Base-by-base conservation (phyloP, 1,140 invertebrate species). In the Cydia splendana region DNA sequence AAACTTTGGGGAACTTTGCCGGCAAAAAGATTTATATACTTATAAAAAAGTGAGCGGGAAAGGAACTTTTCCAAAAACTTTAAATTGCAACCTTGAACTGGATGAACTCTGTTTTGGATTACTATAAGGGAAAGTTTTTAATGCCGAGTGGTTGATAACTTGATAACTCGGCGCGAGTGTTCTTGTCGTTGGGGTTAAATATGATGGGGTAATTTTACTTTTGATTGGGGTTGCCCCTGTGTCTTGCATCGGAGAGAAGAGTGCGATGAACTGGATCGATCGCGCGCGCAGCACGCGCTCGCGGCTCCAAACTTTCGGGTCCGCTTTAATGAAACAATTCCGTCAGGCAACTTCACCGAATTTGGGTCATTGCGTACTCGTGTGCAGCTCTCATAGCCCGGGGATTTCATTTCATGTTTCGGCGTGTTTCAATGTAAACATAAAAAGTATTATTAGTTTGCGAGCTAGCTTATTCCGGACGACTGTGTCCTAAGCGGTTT, bases 1-100 rank as follows among this genome's bases (percentile, higher is more conserved):
- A 93, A 92, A 93, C 90, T 93, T 93, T 77, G 84, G 85, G 82
- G 83, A 93, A 93, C 83, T 91, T 91, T 82, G 90, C 88, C 89
- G 89, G 85, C 90, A 92, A 93, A 93, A 93, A 93, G 91, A 93
- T 93, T 93, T 93, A 93, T 93, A 93, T 89, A 93, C 91, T 91
- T 93, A 92, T 91, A 92, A 93, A 93, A 93, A 92, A 91, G 87
- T 91, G 89, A 88, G 86, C 85, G 89, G 84, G 85, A 89, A 91
- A 86, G 83, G 87, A 93, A 91, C 82, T 92, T 93, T 93, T 90
- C 85, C 89, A 92, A 93, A 93, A 94, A 94, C 92, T 93, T 94
- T 94, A 94, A 94, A 94, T 93, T 94, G 93, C 92, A 92, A 93
- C 93, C 93, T 94, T 93, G 93, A 94, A 93, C 93, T 84, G 88